Percentiles rank a stretch among this genome's conserved stretches.
Evolutionary conservation across 2,797 vertebrate species (phyloP).

Genomic region (Sebastes vulpes): DNA sequence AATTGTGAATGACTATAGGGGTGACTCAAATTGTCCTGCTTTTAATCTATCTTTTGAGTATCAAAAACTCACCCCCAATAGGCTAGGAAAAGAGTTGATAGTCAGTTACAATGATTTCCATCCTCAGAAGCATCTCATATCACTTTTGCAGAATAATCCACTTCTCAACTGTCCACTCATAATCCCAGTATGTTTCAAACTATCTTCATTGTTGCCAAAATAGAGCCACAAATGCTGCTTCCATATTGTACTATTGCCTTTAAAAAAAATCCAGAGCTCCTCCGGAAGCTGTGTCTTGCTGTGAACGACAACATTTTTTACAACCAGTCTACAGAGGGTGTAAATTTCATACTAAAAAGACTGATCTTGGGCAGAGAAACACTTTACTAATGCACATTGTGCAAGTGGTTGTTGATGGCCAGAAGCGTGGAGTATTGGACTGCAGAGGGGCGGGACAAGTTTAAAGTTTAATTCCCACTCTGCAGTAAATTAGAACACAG

Average conservation of each 20-base stretch:
- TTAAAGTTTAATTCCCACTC: constrained; percentile 85
- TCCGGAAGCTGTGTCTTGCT: constrained; percentile 15
- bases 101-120: neutral
- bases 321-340: constrained; percentile 37
- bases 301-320: constrained; percentile 29
- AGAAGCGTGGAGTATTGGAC: constrained; percentile 67
- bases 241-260: neutral
- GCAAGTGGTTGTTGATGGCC: constrained; percentile 77
- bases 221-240: neutral
- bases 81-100: neutral
- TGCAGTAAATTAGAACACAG: constrained; percentile 87
- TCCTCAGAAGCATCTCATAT: neutral
- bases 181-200: neutral
- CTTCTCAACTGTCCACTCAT: neutral
- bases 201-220: neutral
- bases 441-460: constrained; percentile 75
- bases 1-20: constrained; percentile 2
- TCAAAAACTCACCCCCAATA: neutral
- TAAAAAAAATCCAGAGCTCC: constrained; percentile 9
- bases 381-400: constrained; percentile 76
- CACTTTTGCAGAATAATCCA: neutral
- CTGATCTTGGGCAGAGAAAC: constrained; percentile 61
- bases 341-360: constrained; percentile 64
- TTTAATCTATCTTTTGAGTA: neutral
- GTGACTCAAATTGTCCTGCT: constrained; percentile 10